These are phyloP conservation scores for Seira musarum DNA, from an alignment of 2,888 invertebrate species.

Conservation along the genomic window DNA sequence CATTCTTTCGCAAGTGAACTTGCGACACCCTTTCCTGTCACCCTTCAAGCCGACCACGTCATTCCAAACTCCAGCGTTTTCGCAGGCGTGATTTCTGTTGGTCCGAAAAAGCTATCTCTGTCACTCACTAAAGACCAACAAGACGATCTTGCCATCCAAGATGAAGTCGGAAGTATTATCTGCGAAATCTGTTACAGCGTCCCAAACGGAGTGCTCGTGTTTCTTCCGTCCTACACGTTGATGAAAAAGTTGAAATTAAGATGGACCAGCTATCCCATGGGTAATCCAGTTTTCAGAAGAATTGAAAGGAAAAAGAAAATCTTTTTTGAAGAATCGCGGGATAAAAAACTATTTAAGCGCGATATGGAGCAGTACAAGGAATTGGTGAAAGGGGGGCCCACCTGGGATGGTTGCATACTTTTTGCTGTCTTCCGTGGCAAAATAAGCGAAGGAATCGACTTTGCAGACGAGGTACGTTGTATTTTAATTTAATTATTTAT, in stretches of 20 bases:
- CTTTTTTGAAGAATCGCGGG: slow-evolving; percentile 54
- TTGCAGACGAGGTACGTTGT: slow-evolving; percentile 67
- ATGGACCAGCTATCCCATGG: slow-evolving; percentile 27
- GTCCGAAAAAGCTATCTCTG: slow-evolving; percentile 25
- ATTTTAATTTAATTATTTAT: too few relatives aligned
- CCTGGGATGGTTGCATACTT: slow-evolving; percentile 58
- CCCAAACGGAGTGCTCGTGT: slow-evolving; percentile 66
- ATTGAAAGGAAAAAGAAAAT: slow-evolving; percentile 49
- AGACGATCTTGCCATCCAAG: slow-evolving; percentile 34
- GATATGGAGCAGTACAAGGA: slow-evolving; percentile 51
- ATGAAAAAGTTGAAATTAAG: slow-evolving; percentile 41
- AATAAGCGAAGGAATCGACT: slow-evolving; percentile 67
- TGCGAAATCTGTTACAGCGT: slow-evolving; percentile 54
- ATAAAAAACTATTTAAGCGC: slow-evolving; percentile 44
- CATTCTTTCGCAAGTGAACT: slow-evolving; percentile 62
- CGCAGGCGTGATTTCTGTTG: slow-evolving; percentile 32
- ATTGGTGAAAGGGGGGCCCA: slow-evolving; percentile 27
- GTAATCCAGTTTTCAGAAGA: slow-evolving; percentile 26
- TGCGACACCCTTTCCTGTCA: slow-evolving; percentile 43
- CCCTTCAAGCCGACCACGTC: slow-evolving; percentile 59
- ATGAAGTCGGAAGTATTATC: slow-evolving; percentile 57
- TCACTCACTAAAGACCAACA: slow-evolving; percentile 18
- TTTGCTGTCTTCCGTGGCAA: slow-evolving; percentile 66
- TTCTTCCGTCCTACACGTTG: slow-evolving; percentile 58
- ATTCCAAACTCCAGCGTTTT: slow-evolving; percentile 50